Conservation (phyloP, 2,888 invertebrate species). For the Dasysyrphus albostriatus region DNA sequence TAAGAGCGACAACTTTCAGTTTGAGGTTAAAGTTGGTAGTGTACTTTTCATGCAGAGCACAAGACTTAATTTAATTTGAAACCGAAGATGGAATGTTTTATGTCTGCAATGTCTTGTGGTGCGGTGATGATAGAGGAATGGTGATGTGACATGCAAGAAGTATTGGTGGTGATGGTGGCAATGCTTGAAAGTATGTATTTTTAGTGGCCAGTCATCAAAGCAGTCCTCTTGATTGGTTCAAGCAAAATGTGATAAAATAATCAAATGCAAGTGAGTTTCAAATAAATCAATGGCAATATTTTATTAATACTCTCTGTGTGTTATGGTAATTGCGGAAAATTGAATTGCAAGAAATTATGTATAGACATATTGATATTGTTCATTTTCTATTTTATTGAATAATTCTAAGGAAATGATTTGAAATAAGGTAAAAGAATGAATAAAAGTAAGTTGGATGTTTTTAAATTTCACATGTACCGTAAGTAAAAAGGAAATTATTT, state of each 20-base stretch:
- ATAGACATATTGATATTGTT: neutral
- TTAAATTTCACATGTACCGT: too few species aligned
- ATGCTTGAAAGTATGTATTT: neutral
- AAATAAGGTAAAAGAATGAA: too few species aligned
- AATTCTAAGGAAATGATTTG: neutral
- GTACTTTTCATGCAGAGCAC: slow-evolving; percentile 46
- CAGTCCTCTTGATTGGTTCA: slow-evolving; percentile 40
- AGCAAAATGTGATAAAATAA: slow-evolving; percentile 37
- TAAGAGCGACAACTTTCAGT: slow-evolving; percentile 30
- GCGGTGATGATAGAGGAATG: neutral
- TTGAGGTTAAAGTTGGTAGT: slow-evolving; percentile 52
- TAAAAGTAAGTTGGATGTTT: too few species aligned
- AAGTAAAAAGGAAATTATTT: too few species aligned
- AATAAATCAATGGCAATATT: slow-evolving; percentile 28
- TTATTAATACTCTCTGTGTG: neutral
- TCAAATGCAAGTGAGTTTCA: slow-evolving; percentile 27
- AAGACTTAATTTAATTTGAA: slow-evolving; percentile 64
- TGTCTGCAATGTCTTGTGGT: slow-evolving; percentile 15
- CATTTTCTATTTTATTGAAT: neutral
- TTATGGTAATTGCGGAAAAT: slow-evolving; percentile 5
- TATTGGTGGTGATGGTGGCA: neutral
- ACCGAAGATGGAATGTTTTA: slow-evolving; percentile 57
- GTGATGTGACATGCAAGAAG: neutral
- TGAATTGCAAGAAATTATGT: neutral
- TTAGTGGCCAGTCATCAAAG: slow-evolving; percentile 49